Evolutionary conservation across 2,888 invertebrate species (phyloP), one percentile per base, ranked within the genome.

Genomic region (Calameuta idolon): DNA sequence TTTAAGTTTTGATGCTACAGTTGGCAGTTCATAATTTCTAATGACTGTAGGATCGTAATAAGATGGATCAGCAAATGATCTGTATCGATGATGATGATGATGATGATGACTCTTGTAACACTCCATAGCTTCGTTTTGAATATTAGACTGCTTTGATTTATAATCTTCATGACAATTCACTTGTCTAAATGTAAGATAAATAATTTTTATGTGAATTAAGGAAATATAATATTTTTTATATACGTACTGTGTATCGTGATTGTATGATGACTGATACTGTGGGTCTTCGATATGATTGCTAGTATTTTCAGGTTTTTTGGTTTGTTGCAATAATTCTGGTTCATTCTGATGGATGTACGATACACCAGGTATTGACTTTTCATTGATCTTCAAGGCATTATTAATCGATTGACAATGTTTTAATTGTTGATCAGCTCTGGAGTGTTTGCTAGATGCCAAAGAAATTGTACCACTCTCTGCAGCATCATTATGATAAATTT

Each of bases 1-100:
- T 87, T 95, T 95, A 93, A 94, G 92, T 87, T 93, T 93, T 0
- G 95, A 95, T 0, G 95, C 93, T n/a, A 94, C 93, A 0, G 95
- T 95, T 4, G 95, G 95, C 87, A 93, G 86, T 88, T 94, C 94
- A 87, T 95, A 95, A 77, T 85, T 90, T 77, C 85, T 86, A 33
- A 79, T 79, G 30, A 80, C 77, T 74, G 87, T 80, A 0, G 86
- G 79, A 74, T 89, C 84, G n/a, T 82, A 85, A 40, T 78, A 80
- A 11, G 31, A 68, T 15, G 78, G 69, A 35, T 75, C 69, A 2
- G 34, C 35, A 40, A 34, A 76, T 68, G 37, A 68, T 74, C 55
- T n/a, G 15, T 74, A 69, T 30, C 34, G 73, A 69, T 31, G 73
- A 37, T 76, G 35, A 35, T 35, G 73, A 69, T 31, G 73, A 37